phyloP scores from a whole-genome alignment of 2,113 vertebrate genomes.

The Falcunculus frontatus region DNA sequence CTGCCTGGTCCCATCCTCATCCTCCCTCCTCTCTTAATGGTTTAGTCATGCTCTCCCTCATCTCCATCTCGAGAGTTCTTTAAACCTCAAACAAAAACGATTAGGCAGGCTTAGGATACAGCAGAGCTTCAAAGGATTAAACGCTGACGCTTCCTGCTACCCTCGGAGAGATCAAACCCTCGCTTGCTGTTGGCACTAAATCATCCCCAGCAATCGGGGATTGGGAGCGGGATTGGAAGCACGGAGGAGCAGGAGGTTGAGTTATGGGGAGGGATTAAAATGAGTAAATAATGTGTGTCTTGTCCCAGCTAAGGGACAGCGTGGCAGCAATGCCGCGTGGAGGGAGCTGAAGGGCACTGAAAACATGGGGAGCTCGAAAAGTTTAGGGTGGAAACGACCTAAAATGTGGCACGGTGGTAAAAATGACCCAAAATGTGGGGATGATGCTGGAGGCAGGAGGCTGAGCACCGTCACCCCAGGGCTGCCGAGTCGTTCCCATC shows the following conservation, averaged over 20 bases:
- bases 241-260: background rate
- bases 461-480: accelerated
- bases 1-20: background rate
- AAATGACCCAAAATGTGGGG: background rate
- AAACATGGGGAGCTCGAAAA: background rate
- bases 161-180: constrained; percentile 10
- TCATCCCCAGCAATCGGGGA: background rate
- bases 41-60: background rate
- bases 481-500: background rate
- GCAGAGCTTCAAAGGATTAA: constrained; percentile 62
- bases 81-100: constrained; percentile 48
- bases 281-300: background rate
- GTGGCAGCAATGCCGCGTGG: accelerated
- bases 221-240: background rate
- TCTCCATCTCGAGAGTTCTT: background rate
- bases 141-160: background rate
- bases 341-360: background rate
- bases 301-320: background rate
- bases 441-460: background rate
- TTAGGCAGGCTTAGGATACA: constrained; percentile 53
- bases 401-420: background rate
- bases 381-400: background rate
- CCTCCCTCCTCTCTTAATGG: background rate
- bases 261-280: background rate
- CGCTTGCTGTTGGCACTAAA: background rate